Base-by-base conservation (phyloP, 1,140 invertebrate genomes). In the Drosophila tristis region DNA sequence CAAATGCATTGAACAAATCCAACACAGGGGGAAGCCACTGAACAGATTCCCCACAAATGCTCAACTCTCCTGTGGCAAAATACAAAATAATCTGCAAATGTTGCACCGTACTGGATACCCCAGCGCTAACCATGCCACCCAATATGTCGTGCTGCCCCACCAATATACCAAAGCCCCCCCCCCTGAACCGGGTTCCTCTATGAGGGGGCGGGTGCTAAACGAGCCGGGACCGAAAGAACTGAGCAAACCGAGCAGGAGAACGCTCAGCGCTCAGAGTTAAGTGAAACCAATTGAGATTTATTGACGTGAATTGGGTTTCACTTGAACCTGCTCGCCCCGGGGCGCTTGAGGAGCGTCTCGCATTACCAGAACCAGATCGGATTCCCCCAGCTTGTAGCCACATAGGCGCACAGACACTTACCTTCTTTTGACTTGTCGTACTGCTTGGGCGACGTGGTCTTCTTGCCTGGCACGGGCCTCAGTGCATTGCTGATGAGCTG, bases 371-470 rank as follows among this genome's bases (percentile, higher is more conserved):
- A 9, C 5, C 20, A 45, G 50, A 62, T 62, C 39, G 67, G 67
- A 47, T 70, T 66, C 45, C 65, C 67, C 51, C 53, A 13, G 11
- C 8, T 39, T 39, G 35, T 9, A 5, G 29, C 48, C 31, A n/a
- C 48, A 72, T 13, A 9, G 25, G 45, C 9, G 26, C 15, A 31
- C 53, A 64, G 61, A 58, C 63, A 71, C 90, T 91, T 91, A 91
- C 80, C 90, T 80, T 92, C 90, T 91, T 91, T 91, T 45, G 81
- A 76, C 70, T 92, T 92, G 70, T 92, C 91, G 54, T 91, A 86
- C 56, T 92, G 91, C 79, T 95, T 95, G 43, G 94, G 94, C 56
- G 94, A 95, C 84, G 93, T 93, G 77, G 94, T 95, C 90, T 94
- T 95, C 75, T 94, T 93, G 29, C 92, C 92, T 51, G 94, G 94